Conservation (phyloP, 2,888 invertebrate genomes). For the Lepeophtheirus nordmannii region DNA sequence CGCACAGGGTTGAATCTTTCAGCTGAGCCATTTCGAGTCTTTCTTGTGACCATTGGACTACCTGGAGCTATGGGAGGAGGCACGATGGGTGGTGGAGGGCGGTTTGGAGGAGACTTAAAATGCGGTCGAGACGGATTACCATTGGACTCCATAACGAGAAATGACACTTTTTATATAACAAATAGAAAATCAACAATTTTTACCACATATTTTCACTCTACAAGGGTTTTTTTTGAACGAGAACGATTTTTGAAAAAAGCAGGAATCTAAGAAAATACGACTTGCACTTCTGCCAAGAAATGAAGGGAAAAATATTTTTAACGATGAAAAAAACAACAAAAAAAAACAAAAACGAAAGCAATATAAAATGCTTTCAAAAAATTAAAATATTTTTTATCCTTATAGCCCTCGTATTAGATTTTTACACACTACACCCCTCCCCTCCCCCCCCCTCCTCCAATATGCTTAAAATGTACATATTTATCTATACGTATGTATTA, state of each 20-base stretch:
- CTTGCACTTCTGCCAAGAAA: conserved; percentile 8
- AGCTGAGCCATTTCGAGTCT: conserved; percentile 9
- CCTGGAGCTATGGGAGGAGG: conserved; percentile 15
- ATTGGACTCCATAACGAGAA: neutral
- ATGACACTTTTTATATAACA: too few species aligned
- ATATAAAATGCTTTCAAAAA: neutral
- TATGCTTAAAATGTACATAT: too few species aligned
- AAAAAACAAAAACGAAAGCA: neutral
- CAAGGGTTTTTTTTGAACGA: neutral
- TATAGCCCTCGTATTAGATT: neutral
- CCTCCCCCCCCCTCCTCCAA: too few species aligned
- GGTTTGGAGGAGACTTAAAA: conserved; percentile 18
- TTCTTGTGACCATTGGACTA: conserved; percentile 13
- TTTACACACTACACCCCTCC: too few species aligned
- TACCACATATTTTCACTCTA: neutral
- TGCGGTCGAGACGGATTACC: conserved; percentile 10
- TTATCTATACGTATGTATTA: too few species aligned
- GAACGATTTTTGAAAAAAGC: neutral
- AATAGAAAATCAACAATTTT: neutral
- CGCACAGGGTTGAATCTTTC: neutral
- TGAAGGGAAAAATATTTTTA: conserved; percentile 1
- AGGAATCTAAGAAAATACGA: neutral
- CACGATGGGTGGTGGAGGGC: conserved; percentile 19
- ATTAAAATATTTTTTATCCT: conserved; percentile 3
- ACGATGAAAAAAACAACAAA: neutral